Evolutionary conservation across 2,797 vertebrate genomes (phyloP), one percentile per base, ranked within the genome.

Genomic region (Schizopygopsis malacanthus): DNA sequence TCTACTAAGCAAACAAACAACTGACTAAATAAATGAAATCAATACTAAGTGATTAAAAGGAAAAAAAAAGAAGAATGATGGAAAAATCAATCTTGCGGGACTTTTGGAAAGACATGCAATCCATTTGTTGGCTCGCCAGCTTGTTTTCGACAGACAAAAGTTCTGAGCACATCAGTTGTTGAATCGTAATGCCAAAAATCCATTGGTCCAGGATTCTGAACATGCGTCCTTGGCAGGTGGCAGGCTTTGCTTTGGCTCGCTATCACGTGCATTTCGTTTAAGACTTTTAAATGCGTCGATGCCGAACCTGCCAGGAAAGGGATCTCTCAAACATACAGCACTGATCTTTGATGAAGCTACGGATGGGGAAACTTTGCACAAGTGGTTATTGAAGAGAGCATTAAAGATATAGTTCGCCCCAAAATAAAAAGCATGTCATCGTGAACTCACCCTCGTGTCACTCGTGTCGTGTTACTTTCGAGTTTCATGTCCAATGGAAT

Each of bases 181-280:
- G 72, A n/a, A 54, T 84, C 11, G 11, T 47, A 70, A 28, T 78
- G 72, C 37, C 83, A 78, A 69, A 78, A 84, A 79, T 79, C 50
- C 39, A 43, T 45, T 54, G 50, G 50, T 78, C 63, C 83, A 43
- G n/a, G 61, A 69, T 84, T n/a, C 13, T 50, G 71, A 78, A 78
- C 73, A 69, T 78, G 61, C 37, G 20, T 84, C 75, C 16, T 84
- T 78, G 83, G 83, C 83, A 70, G 63, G 61, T 79, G 73, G 16
- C 75, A 33, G 63, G 50, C 59, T 78, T 56, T 84, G n/a, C 63
- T 84, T 84, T 84, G 83, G 83, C 83, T 59, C 11, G 8, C 47
- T 15, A 59, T 84, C 75, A 33, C 43, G 11, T 59, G 50, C 37
- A 22, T 84, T 84, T 84, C 12, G 43, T 77, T 84, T 69, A 67